Evolutionary conservation across 2,113 vertebrate genomes (phyloP).

Genomic region (Murina feae): DNA sequence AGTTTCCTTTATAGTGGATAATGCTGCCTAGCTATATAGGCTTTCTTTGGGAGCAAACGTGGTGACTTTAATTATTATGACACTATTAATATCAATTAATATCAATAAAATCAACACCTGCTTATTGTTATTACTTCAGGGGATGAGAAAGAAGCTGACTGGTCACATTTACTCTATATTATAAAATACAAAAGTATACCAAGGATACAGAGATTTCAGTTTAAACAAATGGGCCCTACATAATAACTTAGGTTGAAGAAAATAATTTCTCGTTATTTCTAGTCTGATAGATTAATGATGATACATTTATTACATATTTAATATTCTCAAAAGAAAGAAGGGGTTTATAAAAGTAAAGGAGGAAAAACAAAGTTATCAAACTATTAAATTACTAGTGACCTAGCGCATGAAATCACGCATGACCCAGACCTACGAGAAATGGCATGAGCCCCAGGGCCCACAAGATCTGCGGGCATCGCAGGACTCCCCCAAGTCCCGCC

Average conservation of each 20-base stretch:
- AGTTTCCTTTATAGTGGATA: not conserved
- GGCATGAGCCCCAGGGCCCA: no score
- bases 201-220: not conserved
- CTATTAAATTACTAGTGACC: not conserved
- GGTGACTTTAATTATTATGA: not conserved
- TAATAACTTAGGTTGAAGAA: slow-evolving; percentile 7
- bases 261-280: not conserved
- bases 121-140: not conserved
- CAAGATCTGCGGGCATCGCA: no score
- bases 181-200: not conserved
- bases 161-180: not conserved
- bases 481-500: no score
- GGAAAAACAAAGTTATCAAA: not conserved
- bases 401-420: no score
- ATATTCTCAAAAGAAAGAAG: not conserved
- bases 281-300: not conserved
- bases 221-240: slow-evolving; percentile 9
- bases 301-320: not conserved
- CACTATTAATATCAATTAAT: not conserved
- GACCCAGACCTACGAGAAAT: no score
- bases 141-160: not conserved
- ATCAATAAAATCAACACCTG: not conserved
- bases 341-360: not conserved
- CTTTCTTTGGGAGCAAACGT: not conserved
- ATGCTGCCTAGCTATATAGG: not conserved